These are phyloP conservation scores for Mesochorus sp. DNA, from an alignment of 2,888 invertebrate genomes.

Conservation along the genomic window DNA sequence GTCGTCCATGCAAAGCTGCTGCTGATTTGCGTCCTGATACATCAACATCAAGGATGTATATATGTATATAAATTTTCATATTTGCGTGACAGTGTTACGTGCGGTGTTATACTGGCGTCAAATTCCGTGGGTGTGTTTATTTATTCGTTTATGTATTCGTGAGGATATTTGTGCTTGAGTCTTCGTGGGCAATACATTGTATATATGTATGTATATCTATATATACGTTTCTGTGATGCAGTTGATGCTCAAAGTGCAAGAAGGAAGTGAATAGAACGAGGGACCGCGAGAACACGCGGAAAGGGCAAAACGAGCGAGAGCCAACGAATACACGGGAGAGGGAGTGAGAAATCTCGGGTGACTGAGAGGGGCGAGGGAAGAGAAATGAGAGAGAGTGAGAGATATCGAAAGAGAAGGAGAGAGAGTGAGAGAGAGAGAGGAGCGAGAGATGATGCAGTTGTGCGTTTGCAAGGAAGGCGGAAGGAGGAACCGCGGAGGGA, in stretches of 20 bases:
- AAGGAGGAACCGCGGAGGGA: conserved; percentile 82
- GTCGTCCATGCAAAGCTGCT: not conserved
- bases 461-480: conserved; percentile 82
- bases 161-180: conserved; percentile 30
- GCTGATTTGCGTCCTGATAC: conserved; percentile 27
- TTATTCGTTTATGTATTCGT: conserved; percentile 52
- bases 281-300: conserved; percentile 4
- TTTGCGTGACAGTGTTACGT: conserved; percentile 55
- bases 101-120: conserved; percentile 49
- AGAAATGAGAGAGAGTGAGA: conserved; percentile 41
- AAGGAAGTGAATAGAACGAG: not conserved
- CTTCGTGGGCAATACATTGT: not conserved
- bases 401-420: conserved; percentile 41
- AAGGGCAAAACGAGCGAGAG: conserved; percentile 26
- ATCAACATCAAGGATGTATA: conserved; percentile 23
- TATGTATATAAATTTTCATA: conserved; percentile 40
- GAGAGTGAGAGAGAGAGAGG: conserved; percentile 62
- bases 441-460: conserved; percentile 80
- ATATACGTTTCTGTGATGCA: conserved; percentile 37
- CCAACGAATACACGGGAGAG: not conserved
- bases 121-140: conserved; percentile 62
- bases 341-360: conserved; percentile 28
- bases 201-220: not conserved
- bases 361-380: conserved; percentile 8
- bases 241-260: conserved; percentile 8